Base-by-base conservation (phyloP, 2,888 invertebrate genomes). In the Eilema griseolum region DNA sequence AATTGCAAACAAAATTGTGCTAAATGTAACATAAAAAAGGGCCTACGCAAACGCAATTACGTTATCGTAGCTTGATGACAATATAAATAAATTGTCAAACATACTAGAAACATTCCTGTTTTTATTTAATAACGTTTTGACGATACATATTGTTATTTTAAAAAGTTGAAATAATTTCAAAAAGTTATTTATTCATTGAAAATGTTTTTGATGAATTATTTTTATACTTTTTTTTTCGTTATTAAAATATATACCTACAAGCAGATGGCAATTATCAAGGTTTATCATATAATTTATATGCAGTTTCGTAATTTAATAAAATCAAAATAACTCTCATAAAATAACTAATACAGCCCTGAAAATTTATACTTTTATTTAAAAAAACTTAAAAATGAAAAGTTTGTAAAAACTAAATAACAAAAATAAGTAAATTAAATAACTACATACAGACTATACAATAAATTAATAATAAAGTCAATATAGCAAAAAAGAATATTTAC, bases 401-500 rank as follows among this genome's bases (percentile, higher is more conserved):
- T n/a, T n/a, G n/a, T n/a, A n/a, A 33, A 33, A 33, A 33, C 33
- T 33, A 56, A 56, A n/a, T 10, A n/a, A 46, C 2, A 20, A 20
- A 46, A 20, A 46, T 20, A 5, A 33, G 7, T 3, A 61, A 28
- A 14, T 10, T 10, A 26, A 63, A 2, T 26, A n/a, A n/a, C 26
- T 1, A n/a, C 28, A 52, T 64, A 10, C n/a, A 11, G 28, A 28
- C 8, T 0, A 7, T 12, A 24, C 3, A 24, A 41, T 26, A n/a
- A 23, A 24, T 37, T 23, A 41, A 12, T 1, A 56, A 56, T 16
- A 31, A 62, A 41, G 12, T 57, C 23, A 26, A 62, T 61, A 59
- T n/a, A 7, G 12, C 14, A 52, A 52, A 66, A 64, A 65, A 71
- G 14, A 59, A 71, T 80, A 80, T 73, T 82, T 82, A 82, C 81